Evolutionary conservation across 2,113 vertebrate species (phyloP).

Genomic region (Chitala chitala): DNA sequence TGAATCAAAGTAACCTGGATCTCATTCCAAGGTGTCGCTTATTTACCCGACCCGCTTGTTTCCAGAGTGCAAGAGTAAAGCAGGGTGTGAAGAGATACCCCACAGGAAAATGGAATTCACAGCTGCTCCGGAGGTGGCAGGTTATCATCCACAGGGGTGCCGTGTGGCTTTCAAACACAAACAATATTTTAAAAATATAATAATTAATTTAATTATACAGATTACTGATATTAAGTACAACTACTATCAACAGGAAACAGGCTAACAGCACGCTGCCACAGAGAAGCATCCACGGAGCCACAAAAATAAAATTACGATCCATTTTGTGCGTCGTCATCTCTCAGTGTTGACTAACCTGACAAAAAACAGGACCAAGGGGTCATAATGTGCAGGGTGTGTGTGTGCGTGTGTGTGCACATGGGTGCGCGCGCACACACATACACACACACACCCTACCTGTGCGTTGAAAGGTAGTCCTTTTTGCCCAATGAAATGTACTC

Average conservation of each 20-base stretch:
- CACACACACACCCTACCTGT: too few species aligned
- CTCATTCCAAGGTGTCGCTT: too few species aligned
- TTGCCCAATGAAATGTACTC: too few species aligned
- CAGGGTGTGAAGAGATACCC: background rate
- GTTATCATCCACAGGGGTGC: background rate
- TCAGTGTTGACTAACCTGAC: background rate
- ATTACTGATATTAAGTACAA: background rate
- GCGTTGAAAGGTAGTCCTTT: too few species aligned
- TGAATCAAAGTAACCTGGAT: too few species aligned
- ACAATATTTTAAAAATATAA: background rate
- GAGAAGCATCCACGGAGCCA: background rate
- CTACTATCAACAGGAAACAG: background rate
- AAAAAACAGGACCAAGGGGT: background rate
- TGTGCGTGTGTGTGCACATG: background rate
- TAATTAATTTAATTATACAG: constrained; percentile 4
- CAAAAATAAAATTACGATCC: background rate
- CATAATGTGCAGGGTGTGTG: background rate
- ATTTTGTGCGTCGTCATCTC: background rate
- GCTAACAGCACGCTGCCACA: background rate
- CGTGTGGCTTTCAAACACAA: background rate
- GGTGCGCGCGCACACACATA: too few species aligned
- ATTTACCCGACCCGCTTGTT: too few species aligned
- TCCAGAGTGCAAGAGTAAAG: background rate
- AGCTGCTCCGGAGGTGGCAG: background rate
- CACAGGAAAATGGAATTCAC: background rate